A percentile compares a stretch with the other conserved stretches of the same genome.
These are phyloP conservation scores for Limnodromus scolopaceus DNA, from an alignment of 2,797 vertebrate genomes.

Conservation along the genomic window DNA sequence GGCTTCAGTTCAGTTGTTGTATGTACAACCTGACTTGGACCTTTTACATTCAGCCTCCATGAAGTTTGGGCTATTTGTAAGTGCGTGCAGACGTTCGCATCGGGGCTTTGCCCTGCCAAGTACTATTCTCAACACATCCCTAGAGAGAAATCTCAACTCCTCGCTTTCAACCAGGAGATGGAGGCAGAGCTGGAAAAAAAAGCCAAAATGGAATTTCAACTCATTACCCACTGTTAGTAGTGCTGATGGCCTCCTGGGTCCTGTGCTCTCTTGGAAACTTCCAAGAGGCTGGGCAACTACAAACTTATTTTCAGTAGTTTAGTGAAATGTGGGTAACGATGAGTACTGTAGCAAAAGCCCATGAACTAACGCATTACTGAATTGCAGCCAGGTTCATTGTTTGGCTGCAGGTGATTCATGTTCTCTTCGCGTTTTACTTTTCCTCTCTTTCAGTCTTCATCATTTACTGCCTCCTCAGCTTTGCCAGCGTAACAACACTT, in stretches of 20 bases:
- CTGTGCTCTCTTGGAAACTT: background rate
- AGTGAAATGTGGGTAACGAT: background rate
- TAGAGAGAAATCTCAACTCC: background rate
- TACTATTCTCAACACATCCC: background rate
- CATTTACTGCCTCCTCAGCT: background rate
- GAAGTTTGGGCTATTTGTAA: background rate
- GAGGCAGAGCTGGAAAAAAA: conserved; percentile 42
- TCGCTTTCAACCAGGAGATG: background rate
- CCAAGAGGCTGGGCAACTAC: background rate
- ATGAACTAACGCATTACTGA: background rate
- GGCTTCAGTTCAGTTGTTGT: background rate
- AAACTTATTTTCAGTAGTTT: background rate
- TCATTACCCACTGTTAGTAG: background rate
- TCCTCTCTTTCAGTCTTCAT: background rate
- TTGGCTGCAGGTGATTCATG: background rate
- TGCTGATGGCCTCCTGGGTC: background rate
- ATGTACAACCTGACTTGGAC: background rate
- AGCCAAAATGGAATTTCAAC: background rate
- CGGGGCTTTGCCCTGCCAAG: background rate
- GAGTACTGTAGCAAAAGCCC: background rate
- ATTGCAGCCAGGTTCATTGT: background rate
- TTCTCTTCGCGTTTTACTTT: background rate
- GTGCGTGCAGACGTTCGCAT: background rate
- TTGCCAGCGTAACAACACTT: background rate
- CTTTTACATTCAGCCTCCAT: background rate